A percentile compares a stretch with the other conserved stretches of the same genome.
phyloP scores from a whole-genome alignment of 1,140 invertebrate genomes.

The Tribolium castaneum region DNA sequence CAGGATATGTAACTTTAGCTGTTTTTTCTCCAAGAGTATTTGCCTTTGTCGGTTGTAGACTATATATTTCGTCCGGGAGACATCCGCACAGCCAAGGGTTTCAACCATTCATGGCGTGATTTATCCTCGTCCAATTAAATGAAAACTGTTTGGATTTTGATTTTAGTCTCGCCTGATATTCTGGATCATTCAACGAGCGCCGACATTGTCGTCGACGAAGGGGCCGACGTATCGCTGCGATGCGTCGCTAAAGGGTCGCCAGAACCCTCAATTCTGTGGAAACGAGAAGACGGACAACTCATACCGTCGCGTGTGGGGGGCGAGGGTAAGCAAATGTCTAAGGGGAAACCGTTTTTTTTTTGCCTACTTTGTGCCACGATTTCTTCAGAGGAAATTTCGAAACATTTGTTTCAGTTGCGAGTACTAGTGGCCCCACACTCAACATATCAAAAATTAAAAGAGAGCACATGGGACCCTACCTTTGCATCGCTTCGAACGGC shows the following conservation, averaged over 20 bases:
- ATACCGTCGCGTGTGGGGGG: conserved; percentile 63
- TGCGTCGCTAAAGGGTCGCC: conserved; percentile 86
- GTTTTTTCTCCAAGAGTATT: conserved; percentile 26
- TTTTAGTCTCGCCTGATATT: conserved; percentile 86
- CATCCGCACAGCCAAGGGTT: not conserved
- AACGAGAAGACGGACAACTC: conserved; percentile 79
- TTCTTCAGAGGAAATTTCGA: not conserved
- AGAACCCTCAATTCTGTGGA: conserved; percentile 83
- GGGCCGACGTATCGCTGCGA: conserved; percentile 83
- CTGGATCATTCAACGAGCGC: conserved; percentile 86
- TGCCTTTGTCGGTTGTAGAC: conserved; percentile 19
- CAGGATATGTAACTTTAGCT: conserved; percentile 11
- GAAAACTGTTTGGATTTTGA: not conserved
- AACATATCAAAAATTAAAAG: conserved; percentile 85
- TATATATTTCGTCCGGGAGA: conserved; percentile 12
- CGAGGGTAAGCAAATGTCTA: conserved; percentile 21
- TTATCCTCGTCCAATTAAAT: not conserved
- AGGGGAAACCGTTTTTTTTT: no score
- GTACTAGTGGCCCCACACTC: conserved; percentile 77
- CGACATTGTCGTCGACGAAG: conserved; percentile 88
- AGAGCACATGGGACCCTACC: conserved; percentile 90
- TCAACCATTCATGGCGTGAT: conserved; percentile 3
- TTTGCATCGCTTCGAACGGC: conserved; percentile 88
- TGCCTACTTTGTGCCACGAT: no score
- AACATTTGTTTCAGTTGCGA: conserved; percentile 67